phyloP scores from a whole-genome alignment of 1,140 invertebrate species.

The Heliconius eleuchia region DNA sequence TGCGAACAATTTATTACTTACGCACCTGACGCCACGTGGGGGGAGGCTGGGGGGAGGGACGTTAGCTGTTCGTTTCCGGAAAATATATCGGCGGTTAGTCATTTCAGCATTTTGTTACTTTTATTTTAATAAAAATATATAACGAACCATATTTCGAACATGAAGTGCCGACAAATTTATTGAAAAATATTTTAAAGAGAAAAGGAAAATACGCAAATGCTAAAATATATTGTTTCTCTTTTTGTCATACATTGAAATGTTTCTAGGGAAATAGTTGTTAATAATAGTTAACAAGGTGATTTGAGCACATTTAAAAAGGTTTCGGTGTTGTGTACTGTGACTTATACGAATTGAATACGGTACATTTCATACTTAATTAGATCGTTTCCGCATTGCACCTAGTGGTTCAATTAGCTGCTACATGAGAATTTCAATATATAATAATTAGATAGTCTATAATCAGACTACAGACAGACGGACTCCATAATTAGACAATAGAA shows the following conservation, averaged over 20 bases:
- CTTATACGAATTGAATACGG: too few relatives aligned
- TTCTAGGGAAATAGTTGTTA: too few relatives aligned
- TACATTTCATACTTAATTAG: not conserved
- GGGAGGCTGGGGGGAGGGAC: not conserved
- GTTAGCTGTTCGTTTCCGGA: not conserved
- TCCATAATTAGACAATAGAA: too few relatives aligned
- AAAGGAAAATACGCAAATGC: too few relatives aligned
- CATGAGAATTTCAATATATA: not conserved
- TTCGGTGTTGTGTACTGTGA: too few relatives aligned
- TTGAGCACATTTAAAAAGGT: not conserved
- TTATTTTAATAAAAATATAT: constrained; percentile 4
- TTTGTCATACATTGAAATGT: too few relatives aligned
- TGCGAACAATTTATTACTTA: constrained; percentile 37
- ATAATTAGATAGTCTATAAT: not conserved
- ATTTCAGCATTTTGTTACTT: not conserved
- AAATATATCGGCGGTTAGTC: not conserved
- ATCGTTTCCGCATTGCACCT: not conserved
- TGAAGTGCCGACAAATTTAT: not conserved
- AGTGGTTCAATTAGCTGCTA: not conserved
- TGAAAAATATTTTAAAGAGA: not conserved
- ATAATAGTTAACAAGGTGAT: too few relatives aligned
- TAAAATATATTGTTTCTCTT: too few relatives aligned
- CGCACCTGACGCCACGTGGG: constrained; percentile 34
- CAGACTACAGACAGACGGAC: too few relatives aligned
- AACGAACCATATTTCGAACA: not conserved